A percentile compares a stretch with the other conserved stretches of the same genome.
phyloP scores from a whole-genome alignment of 1,140 invertebrate species.

The Drosophila setifemur region DNA sequence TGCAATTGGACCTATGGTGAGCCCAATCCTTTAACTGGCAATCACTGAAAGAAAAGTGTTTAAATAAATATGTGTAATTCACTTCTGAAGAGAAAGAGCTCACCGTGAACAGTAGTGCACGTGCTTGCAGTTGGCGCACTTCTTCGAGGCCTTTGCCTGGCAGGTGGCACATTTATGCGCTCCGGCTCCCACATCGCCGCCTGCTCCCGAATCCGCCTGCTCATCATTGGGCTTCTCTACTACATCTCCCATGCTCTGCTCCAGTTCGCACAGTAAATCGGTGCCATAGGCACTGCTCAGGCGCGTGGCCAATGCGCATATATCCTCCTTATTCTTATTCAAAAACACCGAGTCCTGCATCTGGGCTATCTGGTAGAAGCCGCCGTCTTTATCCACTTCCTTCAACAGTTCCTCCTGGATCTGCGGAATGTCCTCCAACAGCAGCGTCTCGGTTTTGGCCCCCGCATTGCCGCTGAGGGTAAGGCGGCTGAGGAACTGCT shows the following conservation, averaged over 20 bases:
- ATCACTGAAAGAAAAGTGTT: slow-evolving; percentile 61
- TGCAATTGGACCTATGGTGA: slow-evolving; percentile 78
- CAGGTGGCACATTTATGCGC: slow-evolving; percentile 82
- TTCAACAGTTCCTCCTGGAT: slow-evolving; percentile 74
- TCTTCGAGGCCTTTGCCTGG: slow-evolving; percentile 82
- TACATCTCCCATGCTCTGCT: slow-evolving; percentile 43
- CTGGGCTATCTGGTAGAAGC: slow-evolving; percentile 83
- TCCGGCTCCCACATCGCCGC: background rate
- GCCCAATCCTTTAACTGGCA: slow-evolving; percentile 84
- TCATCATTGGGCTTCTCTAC: slow-evolving; percentile 3
- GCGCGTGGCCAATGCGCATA: slow-evolving; percentile 83
- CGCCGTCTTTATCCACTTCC: slow-evolving; percentile 84
- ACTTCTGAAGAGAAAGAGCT: background rate
- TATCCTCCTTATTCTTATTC: slow-evolving; percentile 82
- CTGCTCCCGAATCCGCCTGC: slow-evolving; percentile 13
- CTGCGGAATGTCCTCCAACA: slow-evolving; percentile 85
- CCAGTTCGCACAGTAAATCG: slow-evolving; percentile 83
- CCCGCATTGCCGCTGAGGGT: slow-evolving; percentile 29
- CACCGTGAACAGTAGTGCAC: slow-evolving; percentile 83
- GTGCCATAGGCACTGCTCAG: slow-evolving; percentile 83
- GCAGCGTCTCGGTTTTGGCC: slow-evolving; percentile 73
- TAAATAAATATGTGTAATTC: background rate
- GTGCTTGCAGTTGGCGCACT: slow-evolving; percentile 83
- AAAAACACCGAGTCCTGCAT: slow-evolving; percentile 84
- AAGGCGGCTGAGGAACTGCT: slow-evolving; percentile 86